These are phyloP conservation scores for Andrena bicolor DNA, from an alignment of 2,888 invertebrate species.

Conservation along the genomic window DNA sequence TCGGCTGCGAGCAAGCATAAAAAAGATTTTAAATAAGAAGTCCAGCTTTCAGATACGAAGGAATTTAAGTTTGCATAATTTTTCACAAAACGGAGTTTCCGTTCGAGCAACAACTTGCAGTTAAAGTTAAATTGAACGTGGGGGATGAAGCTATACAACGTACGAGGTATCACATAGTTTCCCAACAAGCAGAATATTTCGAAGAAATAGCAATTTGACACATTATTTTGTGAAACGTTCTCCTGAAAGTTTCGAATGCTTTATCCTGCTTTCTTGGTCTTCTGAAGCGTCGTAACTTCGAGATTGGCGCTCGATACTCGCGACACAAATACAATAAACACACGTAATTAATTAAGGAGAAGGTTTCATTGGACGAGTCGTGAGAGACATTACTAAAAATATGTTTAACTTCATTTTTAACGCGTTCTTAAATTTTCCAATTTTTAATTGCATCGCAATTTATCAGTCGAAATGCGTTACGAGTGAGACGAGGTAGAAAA, in stretches of 20 bases:
- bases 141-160: slow-evolving; percentile 11
- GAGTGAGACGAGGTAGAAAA: background rate
- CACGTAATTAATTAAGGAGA: background rate
- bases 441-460: background rate
- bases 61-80: background rate
- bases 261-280: background rate
- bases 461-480: background rate
- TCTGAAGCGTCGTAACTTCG: too few relatives aligned
- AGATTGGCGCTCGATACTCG: too few relatives aligned
- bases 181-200: slow-evolving; percentile 18
- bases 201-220: slow-evolving; percentile 11
- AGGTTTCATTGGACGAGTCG: background rate
- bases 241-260: background rate
- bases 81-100: background rate
- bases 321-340: background rate
- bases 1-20: background rate
- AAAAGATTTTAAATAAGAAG: background rate
- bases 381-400: background rate
- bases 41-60: background rate
- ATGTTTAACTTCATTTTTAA: background rate
- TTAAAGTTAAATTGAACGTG: slow-evolving; percentile 18
- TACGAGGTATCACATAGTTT: background rate
- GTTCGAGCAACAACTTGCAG: background rate
- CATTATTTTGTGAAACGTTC: slow-evolving; percentile 21
- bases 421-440: background rate